Base-by-base conservation (phyloP, 2,797 vertebrate species). In the Hipposideros larvatus region DNA sequence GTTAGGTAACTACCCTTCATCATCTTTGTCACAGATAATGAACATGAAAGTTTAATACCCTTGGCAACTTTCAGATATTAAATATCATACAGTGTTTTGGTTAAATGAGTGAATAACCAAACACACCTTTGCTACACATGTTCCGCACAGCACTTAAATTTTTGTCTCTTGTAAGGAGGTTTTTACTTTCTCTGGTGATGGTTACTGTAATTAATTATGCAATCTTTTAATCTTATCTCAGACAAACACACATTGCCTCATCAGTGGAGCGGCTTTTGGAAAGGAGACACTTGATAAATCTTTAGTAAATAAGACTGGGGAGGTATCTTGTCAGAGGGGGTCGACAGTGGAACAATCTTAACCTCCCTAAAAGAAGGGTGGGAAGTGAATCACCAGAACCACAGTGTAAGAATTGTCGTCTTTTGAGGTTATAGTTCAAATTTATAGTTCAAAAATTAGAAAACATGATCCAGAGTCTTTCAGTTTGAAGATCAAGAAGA, bases 61-160 rank as follows among this genome's bases (percentile, higher is more conserved):
- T 89, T 89, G 91, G 87, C 26, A 82, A 37, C 74, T 92, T 82
- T 79, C 70, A 91, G 90, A 61, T 84, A 59, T 66, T 87, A 51
- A 51, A 31, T 55, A 65, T 84, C 77, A 85, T 65, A 57, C 21
- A 10, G 22, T 43, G 28, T 48, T 92, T 73, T 53, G 57, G 34
- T 71, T 77, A 73, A 90, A 85, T 73, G 34, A 65, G 53, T 34
- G 53, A 85, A 78, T 74, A 89, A 43, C 15, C 53, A 63, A 84
- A 3, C 34, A 77, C 82, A 82, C 10, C 11, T 59, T 85, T 48
- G 28, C 74, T 4, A 65, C 2, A 68, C 59, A 48, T 31, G 28
- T 71, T 73, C 91, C 93, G 85, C 89, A 65, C 53, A 78, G 84
- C 46, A 90, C 78, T 93, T 91, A 3, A 0, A 80, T 28, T 80